phyloP scores from a whole-genome alignment of 2,888 invertebrate species.

The Mactromeris polynyma region DNA sequence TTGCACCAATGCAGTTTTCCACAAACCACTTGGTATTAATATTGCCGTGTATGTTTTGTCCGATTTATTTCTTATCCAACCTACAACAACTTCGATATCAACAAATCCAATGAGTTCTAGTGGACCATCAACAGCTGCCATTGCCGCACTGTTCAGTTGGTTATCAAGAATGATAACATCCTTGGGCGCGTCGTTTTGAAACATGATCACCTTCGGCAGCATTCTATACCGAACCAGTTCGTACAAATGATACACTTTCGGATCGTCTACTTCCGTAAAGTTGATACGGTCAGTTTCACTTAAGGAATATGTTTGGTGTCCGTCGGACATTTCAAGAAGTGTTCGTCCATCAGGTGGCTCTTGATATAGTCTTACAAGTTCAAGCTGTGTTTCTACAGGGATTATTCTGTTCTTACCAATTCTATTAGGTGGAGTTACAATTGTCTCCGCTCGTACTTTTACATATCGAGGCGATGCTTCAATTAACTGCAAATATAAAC shows the following conservation, averaged over 20 bases:
- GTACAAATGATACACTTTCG: not conserved
- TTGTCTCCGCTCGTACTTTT: not conserved
- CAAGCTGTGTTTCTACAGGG: not conserved
- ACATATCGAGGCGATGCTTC: constrained; percentile 21
- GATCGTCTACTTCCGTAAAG: constrained; percentile 7
- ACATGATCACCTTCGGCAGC: constrained; percentile 33
- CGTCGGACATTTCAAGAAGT: not conserved
- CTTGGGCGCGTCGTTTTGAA: constrained; percentile 1
- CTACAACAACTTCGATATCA: constrained; percentile 24
- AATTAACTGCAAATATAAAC: not conserved
- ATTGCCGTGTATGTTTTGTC: constrained; percentile 31
- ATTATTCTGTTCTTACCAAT: constrained; percentile 13
- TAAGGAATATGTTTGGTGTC: not conserved
- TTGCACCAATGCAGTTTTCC: constrained; percentile 21
- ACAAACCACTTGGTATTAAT: constrained; percentile 22
- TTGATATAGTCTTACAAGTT: not conserved
- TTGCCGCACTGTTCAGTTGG: constrained; percentile 13
- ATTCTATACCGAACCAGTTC: constrained; percentile 28
- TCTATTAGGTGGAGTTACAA: not conserved
- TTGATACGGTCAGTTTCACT: not conserved
- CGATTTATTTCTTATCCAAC: constrained; percentile 36
- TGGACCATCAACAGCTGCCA: constrained; percentile 31
- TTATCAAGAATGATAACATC: constrained; percentile 28
- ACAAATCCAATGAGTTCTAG: constrained; percentile 28
- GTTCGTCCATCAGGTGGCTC: not conserved